A percentile compares a stretch with the other conserved stretches of the same genome.
These are phyloP conservation scores for Leptodactylus fuscus DNA, from an alignment of 2,113 vertebrate genomes.

Conservation along the genomic window DNA sequence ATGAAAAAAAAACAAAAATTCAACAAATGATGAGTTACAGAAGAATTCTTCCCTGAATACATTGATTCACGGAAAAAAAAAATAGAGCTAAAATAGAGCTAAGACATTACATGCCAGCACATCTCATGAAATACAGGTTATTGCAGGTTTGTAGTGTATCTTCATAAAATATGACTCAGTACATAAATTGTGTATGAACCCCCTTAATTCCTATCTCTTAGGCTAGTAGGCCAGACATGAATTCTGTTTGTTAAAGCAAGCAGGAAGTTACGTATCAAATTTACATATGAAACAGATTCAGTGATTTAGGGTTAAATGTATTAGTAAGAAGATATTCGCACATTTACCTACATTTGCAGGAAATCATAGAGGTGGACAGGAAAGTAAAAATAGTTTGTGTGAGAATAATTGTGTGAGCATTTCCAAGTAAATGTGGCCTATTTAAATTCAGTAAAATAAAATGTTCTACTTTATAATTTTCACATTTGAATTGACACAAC, in stretches of 20 bases:
- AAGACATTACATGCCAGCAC: too few species aligned
- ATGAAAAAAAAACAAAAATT: too few species aligned
- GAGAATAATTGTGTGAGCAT: slow-evolving; percentile 9
- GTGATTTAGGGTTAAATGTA: not conserved
- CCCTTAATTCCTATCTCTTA: too few species aligned
- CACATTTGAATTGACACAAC: not conserved
- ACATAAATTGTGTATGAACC: too few species aligned
- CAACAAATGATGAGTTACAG: too few species aligned
- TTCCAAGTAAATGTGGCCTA: slow-evolving; percentile 10
- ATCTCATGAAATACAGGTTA: too few species aligned
- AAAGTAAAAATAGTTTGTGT: slow-evolving; percentile 36
- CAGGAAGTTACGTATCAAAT: not conserved
- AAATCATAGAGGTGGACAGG: slow-evolving; percentile 13
- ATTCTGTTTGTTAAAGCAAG: not conserved
- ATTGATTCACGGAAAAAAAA: too few species aligned
- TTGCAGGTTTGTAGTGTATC: too few species aligned
- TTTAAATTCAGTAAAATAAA: slow-evolving; percentile 37
- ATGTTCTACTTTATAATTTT: not conserved
- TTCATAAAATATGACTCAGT: too few species aligned
- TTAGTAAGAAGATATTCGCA: slow-evolving; percentile 2
- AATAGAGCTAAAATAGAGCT: too few species aligned
- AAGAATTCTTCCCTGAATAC: too few species aligned
- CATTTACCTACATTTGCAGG: not conserved
- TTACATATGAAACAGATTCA: not conserved
- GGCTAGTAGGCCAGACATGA: not conserved